Percentiles rank a stretch among this genome's conserved stretches.
These are phyloP conservation scores for Callocephalon fimbriatum DNA, from an alignment of 2,113 vertebrate species.

Conservation along the genomic window DNA sequence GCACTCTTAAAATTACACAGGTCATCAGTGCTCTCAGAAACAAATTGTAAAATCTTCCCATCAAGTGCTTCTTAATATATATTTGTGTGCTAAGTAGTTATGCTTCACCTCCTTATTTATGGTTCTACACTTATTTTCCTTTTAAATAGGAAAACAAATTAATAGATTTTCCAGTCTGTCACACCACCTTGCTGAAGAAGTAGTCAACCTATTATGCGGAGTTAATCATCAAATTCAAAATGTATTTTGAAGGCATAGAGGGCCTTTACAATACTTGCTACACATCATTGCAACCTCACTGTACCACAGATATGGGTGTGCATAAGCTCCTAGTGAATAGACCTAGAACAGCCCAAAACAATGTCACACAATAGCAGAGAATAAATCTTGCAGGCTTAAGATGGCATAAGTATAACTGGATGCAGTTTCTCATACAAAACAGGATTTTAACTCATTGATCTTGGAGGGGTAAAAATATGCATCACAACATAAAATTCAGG, in stretches of 20 bases:
- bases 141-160: conserved; percentile 13
- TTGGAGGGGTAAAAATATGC: background rate
- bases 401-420: background rate
- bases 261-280: background rate
- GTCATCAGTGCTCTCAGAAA: background rate
- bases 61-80: background rate
- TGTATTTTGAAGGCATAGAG: background rate
- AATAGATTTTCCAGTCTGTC: conserved; percentile 26
- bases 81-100: background rate
- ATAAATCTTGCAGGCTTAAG: background rate
- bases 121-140: conserved; percentile 14
- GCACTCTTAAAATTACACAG: background rate
- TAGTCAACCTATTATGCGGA: background rate
- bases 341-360: background rate
- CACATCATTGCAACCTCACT: background rate
- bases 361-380: background rate
- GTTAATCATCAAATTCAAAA: background rate
- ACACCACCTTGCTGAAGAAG: background rate
- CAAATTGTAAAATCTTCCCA: background rate
- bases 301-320: background rate
- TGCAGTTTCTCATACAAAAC: background rate
- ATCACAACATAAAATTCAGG: background rate
- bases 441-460: background rate
- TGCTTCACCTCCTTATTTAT: conserved; percentile 1
- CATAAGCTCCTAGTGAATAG: background rate